Base-by-base conservation (phyloP, 2,797 vertebrate species). In the Hippocampus kuda region DNA sequence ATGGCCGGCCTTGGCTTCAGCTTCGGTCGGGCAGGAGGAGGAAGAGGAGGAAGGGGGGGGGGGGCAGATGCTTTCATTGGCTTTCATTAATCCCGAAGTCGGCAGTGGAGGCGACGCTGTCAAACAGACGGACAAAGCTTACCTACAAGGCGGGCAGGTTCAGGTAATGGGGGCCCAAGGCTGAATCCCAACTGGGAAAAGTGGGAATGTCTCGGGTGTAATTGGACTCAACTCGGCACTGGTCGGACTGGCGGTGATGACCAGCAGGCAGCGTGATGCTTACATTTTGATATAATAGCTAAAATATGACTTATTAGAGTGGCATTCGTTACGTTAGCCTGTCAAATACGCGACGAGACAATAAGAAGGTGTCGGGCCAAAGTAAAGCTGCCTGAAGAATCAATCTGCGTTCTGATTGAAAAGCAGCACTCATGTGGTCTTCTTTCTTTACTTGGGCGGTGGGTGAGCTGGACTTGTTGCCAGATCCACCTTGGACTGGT, bases 21-120 rank as follows among this genome's bases (percentile, higher is more conserved):
- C 77, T 78, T 74, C 53, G 91, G 91, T 92, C 91, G 73, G 85
- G 75, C 67, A 69, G 68, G 76, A 85, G 72, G 81, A 85, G 83
- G 85, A 46, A 68, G 79, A 82, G 85, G 88, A 88, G 85, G 85
- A 87, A 64, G 41, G 41, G 62, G 57, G 85, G 61, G 30, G 30
- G 30, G 86, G 89, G 84, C 85, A 91, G 90, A 88, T 93, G 93
- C 92, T 93, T 93, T 92, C 88, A 80, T 92, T 93, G 91, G 93
- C 91, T 90, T 86, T 91, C 89, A 90, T 91, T 85, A 89, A 88
- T 90, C 89, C 89, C 75, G 84, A 91, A 86, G 91, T 88, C 85
- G 79, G 80, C 64, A 30, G 67, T 48, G 62, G 69, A 72, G 75
- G 71, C 82, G 77, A 73, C 65, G 68, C 72, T 74, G 78, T 79